phyloP scores from a whole-genome alignment of 2,888 invertebrate species.

The Antitype chi region DNA sequence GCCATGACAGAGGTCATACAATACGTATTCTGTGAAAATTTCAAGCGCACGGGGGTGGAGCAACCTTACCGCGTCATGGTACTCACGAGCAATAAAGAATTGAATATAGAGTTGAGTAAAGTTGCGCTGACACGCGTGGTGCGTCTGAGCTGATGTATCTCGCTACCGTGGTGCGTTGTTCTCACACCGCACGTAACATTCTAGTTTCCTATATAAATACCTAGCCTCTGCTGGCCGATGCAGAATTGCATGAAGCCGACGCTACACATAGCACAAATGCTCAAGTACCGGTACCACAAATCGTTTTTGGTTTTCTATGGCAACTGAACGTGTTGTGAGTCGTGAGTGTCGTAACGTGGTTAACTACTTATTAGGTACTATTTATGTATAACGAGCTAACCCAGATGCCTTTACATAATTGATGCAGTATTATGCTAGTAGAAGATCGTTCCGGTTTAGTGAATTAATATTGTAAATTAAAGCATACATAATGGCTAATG shows the following conservation, averaged over 20 bases:
- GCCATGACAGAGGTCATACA: not conserved
- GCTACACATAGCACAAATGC: not conserved
- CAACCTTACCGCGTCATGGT: not conserved
- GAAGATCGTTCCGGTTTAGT: conserved; percentile 13
- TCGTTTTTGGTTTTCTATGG: not conserved
- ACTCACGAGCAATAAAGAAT: not conserved
- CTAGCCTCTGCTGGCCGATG: too few species aligned
- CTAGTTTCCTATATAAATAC: not conserved
- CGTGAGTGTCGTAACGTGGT: not conserved
- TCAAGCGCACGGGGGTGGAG: not conserved
- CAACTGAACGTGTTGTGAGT: not conserved
- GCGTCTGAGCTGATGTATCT: not conserved
- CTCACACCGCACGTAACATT: not conserved
- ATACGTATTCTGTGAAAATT: not conserved
- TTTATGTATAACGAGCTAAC: conserved; percentile 3
- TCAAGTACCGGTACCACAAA: not conserved
- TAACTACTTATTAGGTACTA: not conserved
- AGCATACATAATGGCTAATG: not conserved
- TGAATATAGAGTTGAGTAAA: not conserved
- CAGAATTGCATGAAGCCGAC: not conserved
- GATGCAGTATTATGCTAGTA: conserved; percentile 40
- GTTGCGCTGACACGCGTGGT: not conserved
- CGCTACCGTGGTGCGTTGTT: not conserved
- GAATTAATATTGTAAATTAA: conserved; percentile 34
- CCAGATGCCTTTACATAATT: conserved; percentile 24